Base-by-base conservation (phyloP, 2,888 invertebrate species). In the Cancer borealis region DNA sequence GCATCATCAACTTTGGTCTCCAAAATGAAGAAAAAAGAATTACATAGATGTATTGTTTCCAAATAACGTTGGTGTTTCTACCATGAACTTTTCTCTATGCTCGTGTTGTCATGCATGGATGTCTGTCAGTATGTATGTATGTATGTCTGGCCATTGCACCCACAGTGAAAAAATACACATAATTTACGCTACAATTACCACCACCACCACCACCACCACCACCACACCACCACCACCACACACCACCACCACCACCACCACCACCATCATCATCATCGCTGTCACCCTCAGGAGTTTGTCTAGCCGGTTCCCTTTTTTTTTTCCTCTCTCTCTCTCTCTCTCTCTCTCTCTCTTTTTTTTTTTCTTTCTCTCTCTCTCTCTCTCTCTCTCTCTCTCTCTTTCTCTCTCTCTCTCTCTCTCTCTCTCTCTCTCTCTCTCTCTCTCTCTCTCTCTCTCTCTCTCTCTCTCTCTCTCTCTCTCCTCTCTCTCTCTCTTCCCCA, bases 141-240 rank as follows among this genome's bases (percentile, higher is more conserved):
- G 66, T 66, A 4, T 66, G 66, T n/a, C n/a, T n/a, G 66, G 21
- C 66, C 66, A 66, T 66, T 66, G 21, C 21, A 66, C 17, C 66
- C 66, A n/a, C 17, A 21, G n/a, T 66, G 66, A 3, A n/a, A n/a
- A 66, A n/a, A 66, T 21, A 21, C n/a, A 66, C 6, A 79, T 30
- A 79, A 79, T 79, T 30, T 12, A 30, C 79, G 30, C 26, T 8
- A 79, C 14, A 79, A 26, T 30, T 30, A 10, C 14, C 26, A 79
- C 21, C 30, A 79, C 79, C 30, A 79, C 30, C 79, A 79, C 30
- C 26, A 79, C 30, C 79, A 30, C 30, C 79, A 79, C 30, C 30
- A 79, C 30, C 79, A 73, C 6, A 73, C 26, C 26, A 73, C 73
- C 73, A 73, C 73, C 73, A 73, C 73, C 73, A 73, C 73, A n/a